A percentile compares a stretch with the other conserved stretches of the same genome.
Conservation (phyloP, 2,888 invertebrate genomes). For the Tenthredo distinguenda region DNA sequence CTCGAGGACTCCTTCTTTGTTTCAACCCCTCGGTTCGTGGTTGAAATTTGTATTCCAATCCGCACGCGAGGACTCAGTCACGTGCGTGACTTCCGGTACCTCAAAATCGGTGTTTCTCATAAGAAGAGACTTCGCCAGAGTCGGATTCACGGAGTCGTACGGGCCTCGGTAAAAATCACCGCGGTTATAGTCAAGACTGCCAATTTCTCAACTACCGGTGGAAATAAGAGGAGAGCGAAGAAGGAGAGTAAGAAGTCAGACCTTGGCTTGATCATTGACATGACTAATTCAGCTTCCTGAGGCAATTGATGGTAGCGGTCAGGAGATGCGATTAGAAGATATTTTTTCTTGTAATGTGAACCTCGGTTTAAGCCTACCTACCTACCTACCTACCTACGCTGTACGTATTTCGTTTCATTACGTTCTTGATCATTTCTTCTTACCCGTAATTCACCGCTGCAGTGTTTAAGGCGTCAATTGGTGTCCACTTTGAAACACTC, state of each 20-base stretch:
- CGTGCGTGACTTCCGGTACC: conserved; percentile 24
- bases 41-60: background rate
- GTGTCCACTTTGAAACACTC: conserved; percentile 41
- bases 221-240: conserved; percentile 37
- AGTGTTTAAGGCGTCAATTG: conserved; percentile 47
- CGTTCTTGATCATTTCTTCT: conserved; percentile 5
- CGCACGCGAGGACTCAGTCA: background rate
- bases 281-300: conserved; percentile 47
- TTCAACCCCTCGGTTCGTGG: background rate
- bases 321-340: conserved; percentile 16
- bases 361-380: background rate
- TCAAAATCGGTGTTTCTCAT: background rate
- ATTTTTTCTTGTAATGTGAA: conserved; percentile 7
- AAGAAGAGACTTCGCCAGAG: background rate
- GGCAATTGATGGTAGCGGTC: conserved; percentile 1
- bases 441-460: background rate
- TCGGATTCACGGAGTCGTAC: background rate
- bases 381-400: conserved; percentile 1
- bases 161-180: background rate
- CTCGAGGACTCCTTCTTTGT: background rate
- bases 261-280: conserved; percentile 47
- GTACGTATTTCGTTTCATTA: background rate
- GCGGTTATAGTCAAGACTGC: background rate
- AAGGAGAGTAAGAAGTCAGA: background rate
- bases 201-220: conserved; percentile 33